Conservation (phyloP, 2,888 invertebrate genomes). For the Phalera bucephala region DNA sequence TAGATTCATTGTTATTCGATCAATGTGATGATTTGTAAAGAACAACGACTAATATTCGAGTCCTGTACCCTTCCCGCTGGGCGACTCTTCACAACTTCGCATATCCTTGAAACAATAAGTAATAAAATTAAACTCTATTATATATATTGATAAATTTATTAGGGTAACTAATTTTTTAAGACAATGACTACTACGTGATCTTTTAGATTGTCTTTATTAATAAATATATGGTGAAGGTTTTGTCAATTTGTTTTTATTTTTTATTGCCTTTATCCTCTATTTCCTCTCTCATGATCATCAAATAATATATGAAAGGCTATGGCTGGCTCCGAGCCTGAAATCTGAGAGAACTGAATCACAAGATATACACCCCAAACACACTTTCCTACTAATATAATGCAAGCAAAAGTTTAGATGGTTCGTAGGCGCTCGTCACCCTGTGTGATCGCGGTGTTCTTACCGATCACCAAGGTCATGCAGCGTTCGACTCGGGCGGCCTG, state of each 20-base stretch:
- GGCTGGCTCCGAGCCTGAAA: too few species aligned
- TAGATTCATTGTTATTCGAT: slow-evolving; percentile 77
- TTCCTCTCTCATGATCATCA: too few species aligned
- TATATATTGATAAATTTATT: slow-evolving; percentile 82
- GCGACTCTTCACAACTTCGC: slow-evolving; percentile 79
- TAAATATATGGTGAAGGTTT: slow-evolving; percentile 84
- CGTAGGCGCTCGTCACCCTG: too few species aligned
- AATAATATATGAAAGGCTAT: too few species aligned
- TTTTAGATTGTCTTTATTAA: slow-evolving; percentile 84
- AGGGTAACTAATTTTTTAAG: slow-evolving; percentile 83
- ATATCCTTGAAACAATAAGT: slow-evolving; percentile 84
- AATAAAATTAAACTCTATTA: slow-evolving; percentile 76
- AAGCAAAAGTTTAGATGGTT: too few species aligned
- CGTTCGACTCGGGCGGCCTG: too few species aligned
- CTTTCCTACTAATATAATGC: too few species aligned
- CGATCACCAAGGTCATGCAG: too few species aligned
- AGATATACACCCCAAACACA: too few species aligned
- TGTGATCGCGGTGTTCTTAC: too few species aligned
- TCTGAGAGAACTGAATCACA: too few species aligned
- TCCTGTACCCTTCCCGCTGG: slow-evolving; percentile 55
- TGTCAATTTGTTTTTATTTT: slow-evolving; percentile 75
- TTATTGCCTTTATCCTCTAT: too few species aligned
- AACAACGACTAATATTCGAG: slow-evolving; percentile 77
- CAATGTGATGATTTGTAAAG: slow-evolving; percentile 76
- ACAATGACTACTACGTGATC: slow-evolving; percentile 83